Evolutionary conservation across 1,140 invertebrate species (phyloP), one percentile per base, ranked within the genome.

Genomic region (Euura lappo): DNA sequence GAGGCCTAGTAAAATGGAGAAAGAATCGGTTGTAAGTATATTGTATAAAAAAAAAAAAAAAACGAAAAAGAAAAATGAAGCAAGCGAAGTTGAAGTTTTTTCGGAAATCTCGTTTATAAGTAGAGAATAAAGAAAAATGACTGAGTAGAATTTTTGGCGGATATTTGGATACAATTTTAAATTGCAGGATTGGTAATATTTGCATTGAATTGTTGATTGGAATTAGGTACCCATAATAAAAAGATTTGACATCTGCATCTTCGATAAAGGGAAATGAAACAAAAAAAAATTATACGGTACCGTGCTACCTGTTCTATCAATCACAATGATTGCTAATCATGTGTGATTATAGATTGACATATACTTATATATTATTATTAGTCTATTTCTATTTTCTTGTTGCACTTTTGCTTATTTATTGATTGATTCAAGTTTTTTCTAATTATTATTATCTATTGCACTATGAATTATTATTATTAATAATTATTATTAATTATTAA

Each of bases 381-480:
- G 51, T 80, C 78, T 81, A 81, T 78, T 69, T 84, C 77, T 81
- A 81, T 79, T 83, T 75, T 84, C 79, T 83, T 83, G 84, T 86
- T 87, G 84, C 84, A 85, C 83, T 82, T 80, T 80, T 73, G 80
- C 83, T 86, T 86, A 86, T 86, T 87, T 85, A 86, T 87, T 86
- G 79, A 81, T 76, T 78, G 79, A 81, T 76, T 78, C 79, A 78
- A 78, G 79, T 79, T 80, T 77, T 28, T 77, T 72, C 73, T 79
- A 74, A 76, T 73, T 28, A 28, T 28, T 28, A 28, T 28, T 72
- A 84, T 76, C 77, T 83, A 81, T 80, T 81, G 80, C 83, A 85
- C 81, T 79, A 83, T 85, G 76, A 64, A 81, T 82, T 76, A 79
- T 73, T 72, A 28, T 28, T 28, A 28, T 28, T 28, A 28, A 1